Evolutionary conservation across 2,113 vertebrate species (phyloP), one percentile per base, ranked within the genome.

Genomic region (Pungitius pungitius): DNA sequence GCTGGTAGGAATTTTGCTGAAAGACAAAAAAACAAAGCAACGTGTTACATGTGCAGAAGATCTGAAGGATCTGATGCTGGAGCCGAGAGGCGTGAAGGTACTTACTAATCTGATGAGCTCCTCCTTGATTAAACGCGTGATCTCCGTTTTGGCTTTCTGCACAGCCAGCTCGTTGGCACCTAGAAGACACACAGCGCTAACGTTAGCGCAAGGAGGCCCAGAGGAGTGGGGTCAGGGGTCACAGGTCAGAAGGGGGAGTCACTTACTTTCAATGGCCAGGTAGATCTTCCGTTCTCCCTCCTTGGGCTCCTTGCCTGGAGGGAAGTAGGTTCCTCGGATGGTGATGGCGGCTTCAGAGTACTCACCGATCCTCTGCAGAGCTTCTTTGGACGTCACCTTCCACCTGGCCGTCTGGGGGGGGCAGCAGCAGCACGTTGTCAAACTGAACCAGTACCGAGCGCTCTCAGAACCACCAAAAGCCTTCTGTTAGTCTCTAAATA

Each of bases 1-100:
- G 98, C 91, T 99, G 97, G 94, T 99, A 99, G 18, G 97, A 99
- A 90, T 99, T 99, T 99, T 99, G 97, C 98, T 99, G 81, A 86
- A 51, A 77, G 20, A 43, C 13, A 5, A 52, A 26, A 80, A 47
- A 10, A 70, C 5, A 60, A 40, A 75, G 51, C 2, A 7, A 55
- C 37, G 64, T 54, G 3, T 72, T 35, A 9, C 0, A 6, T 63
- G 24, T 61, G 26, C 24, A 39, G 3, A 60, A 35, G 5, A 7
- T 35, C 1, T 4, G 7, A 35, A 35, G 33, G 33, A 35, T 5
- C 5, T 6, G 33, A 35, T 7, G 33, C 5, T 8, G 33, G 39
- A 52, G 12, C 37, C 2, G 66, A 37, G 24, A 45, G 5, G 35
- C 6, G 33, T 68, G 11, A 63, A 17, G 30, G 61, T 13, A 94